Percentiles rank a stretch among this genome's conserved stretches.
Conservation (phyloP, 2,888 invertebrate species). For the Parascotia fuliginaria region DNA sequence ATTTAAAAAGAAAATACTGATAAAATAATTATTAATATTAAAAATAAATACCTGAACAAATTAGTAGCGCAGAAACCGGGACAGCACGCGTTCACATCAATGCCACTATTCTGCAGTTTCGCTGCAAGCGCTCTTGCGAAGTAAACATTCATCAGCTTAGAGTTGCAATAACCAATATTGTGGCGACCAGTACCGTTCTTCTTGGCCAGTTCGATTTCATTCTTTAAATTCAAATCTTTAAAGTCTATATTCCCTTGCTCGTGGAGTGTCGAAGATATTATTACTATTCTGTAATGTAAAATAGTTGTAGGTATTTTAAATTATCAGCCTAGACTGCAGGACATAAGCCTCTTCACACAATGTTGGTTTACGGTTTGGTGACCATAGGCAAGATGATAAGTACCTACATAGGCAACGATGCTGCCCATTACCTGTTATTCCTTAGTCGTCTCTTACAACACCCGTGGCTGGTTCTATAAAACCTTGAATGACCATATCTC, state of each 20-base stretch:
- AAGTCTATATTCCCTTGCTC: constrained; percentile 89
- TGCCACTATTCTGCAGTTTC: constrained; percentile 80
- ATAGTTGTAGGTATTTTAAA: neutral
- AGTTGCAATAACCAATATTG: constrained; percentile 90
- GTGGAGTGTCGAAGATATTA: constrained; percentile 90
- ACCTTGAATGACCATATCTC: too few relatives aligned
- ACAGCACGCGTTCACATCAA: constrained; percentile 89
- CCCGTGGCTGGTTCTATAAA: too few relatives aligned
- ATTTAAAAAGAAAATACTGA: too few relatives aligned
- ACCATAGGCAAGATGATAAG: too few relatives aligned
- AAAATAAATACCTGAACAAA: constrained; percentile 85
- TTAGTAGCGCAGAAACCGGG: constrained; percentile 93
- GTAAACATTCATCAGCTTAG: constrained; percentile 91
- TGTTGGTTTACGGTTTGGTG: too few relatives aligned
- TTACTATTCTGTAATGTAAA: constrained; percentile 86
- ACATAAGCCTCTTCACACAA: too few relatives aligned
- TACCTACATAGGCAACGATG: too few relatives aligned
- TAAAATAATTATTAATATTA: neutral
- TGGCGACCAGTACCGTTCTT: constrained; percentile 61
- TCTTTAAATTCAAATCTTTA: constrained; percentile 87
- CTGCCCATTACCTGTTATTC: too few relatives aligned
- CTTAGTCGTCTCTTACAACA: too few relatives aligned
- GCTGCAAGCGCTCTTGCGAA: constrained; percentile 88
- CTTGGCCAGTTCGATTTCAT: constrained; percentile 73
- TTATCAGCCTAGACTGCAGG: too few relatives aligned